A percentile compares a stretch with the other conserved stretches of the same genome.
These are phyloP conservation scores for Lacanobia oleracea DNA, from an alignment of 2,888 invertebrate species.

Conservation along the genomic window DNA sequence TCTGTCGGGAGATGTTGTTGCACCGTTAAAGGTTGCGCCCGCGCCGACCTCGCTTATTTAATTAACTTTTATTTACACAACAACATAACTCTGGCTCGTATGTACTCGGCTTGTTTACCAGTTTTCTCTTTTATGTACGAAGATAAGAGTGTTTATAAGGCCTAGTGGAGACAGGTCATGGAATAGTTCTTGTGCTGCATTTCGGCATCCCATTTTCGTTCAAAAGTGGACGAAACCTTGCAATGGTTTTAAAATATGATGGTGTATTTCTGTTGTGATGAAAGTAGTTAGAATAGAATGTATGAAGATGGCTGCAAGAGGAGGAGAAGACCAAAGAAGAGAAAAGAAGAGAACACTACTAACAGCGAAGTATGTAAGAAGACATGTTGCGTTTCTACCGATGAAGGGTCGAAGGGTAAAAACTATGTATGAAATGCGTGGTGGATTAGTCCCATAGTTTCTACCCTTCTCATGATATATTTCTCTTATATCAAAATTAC, in stretches of 20 bases:
- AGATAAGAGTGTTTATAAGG: slow-evolving; percentile 26
- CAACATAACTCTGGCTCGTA: slow-evolving; percentile 65
- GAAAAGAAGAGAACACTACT: too few relatives aligned
- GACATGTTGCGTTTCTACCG: too few relatives aligned
- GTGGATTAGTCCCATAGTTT: too few relatives aligned
- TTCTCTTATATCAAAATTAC: neutral
- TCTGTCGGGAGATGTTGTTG: slow-evolving; percentile 55
- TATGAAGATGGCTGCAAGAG: neutral
- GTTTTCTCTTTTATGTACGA: slow-evolving; percentile 58
- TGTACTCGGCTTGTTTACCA: slow-evolving; percentile 52
- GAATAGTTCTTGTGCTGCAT: too few relatives aligned
- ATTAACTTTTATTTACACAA: slow-evolving; percentile 66
- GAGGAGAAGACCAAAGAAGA: neutral
- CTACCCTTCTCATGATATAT: neutral
- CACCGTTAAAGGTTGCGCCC: slow-evolving; percentile 67
- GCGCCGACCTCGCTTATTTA: slow-evolving; percentile 64
- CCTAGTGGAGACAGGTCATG: neutral
- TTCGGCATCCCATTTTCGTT: neutral
- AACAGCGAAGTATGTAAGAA: too few relatives aligned
- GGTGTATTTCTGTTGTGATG: neutral
- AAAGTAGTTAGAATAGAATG: too few relatives aligned
- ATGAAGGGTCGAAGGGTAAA: too few relatives aligned
- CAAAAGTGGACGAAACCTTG: neutral
- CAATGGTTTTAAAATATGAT: neutral
- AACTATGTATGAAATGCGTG: too few relatives aligned